phyloP scores from a whole-genome alignment of 2,888 invertebrate genomes.

The Sturmia bella region DNA sequence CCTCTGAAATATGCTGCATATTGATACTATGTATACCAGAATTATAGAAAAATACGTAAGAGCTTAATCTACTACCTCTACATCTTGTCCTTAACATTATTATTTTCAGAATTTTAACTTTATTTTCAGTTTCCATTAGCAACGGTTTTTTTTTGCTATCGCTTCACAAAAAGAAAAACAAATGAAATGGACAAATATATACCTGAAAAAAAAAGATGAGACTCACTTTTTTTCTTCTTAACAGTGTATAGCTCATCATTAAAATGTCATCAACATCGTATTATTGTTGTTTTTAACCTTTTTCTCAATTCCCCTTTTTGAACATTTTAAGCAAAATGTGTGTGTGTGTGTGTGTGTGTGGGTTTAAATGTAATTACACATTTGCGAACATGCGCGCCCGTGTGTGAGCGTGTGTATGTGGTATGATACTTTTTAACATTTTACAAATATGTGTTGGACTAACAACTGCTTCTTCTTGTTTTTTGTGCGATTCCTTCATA shows the following conservation, averaged over 20 bases:
- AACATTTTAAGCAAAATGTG: not conserved
- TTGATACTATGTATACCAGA: no score
- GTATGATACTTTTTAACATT: slow-evolving; percentile 1
- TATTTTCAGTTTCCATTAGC: slow-evolving; percentile 40
- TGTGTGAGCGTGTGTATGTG: slow-evolving; percentile 20
- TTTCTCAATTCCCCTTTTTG: slow-evolving; percentile 25
- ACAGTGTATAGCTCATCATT: slow-evolving; percentile 71
- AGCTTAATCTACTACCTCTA: not conserved
- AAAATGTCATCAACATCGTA: slow-evolving; percentile 72
- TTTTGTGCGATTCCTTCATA: slow-evolving; percentile 22
- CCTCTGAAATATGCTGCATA: no score
- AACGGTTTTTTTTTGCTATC: not conserved
- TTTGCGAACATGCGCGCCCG: no score
- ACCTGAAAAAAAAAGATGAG: slow-evolving; percentile 16
- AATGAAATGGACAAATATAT: slow-evolving; percentile 69
- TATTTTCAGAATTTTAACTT: slow-evolving; percentile 58
- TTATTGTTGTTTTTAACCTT: slow-evolving; percentile 70
- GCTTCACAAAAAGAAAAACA: slow-evolving; percentile 34
- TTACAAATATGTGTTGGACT: slow-evolving; percentile 9
- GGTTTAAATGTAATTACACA: slow-evolving; percentile 2
- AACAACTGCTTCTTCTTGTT: not conserved
- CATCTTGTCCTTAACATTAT: slow-evolving; percentile 46
- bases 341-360: not conserved
- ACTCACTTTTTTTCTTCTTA: slow-evolving; percentile 47
- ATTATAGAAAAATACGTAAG: not conserved